Conservation (phyloP, 2,113 vertebrate genomes). For the Callionymus lyra region DNA sequence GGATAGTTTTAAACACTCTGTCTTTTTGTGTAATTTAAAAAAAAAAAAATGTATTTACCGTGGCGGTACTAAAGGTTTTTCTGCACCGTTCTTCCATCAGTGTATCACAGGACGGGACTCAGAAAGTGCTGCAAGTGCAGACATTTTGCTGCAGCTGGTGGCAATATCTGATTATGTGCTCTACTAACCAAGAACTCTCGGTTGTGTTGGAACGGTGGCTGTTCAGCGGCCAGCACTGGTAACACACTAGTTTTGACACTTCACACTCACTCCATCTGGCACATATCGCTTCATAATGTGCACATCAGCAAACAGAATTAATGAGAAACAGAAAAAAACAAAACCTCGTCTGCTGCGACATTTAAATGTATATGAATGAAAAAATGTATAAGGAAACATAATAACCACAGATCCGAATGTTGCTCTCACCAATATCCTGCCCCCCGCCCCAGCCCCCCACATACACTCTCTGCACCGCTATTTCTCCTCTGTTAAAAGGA, state of each 20-base stretch:
- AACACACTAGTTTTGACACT: constrained; percentile 31
- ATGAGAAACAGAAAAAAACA: constrained; percentile 3
- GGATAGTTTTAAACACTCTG: too few relatives aligned
- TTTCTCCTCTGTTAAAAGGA: constrained; percentile 46
- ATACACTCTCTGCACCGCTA: constrained; percentile 13
- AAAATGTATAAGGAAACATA: too few relatives aligned
- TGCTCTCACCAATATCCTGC: too few relatives aligned
- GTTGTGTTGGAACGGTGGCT: constrained; percentile 57
- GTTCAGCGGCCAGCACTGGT: constrained; percentile 43
- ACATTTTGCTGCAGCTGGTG: constrained; percentile 65
- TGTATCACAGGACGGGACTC: constrained; percentile 17
- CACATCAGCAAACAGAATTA: constrained; percentile 25
- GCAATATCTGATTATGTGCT: constrained; percentile 69
- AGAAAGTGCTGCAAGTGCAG: constrained; percentile 36
- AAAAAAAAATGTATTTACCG: too few relatives aligned
- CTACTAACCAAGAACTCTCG: constrained; percentile 67
- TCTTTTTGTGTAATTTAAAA: too few relatives aligned
- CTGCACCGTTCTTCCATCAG: constrained; percentile 16
- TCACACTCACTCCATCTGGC: constrained; percentile 35
- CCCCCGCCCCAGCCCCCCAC: too few relatives aligned
- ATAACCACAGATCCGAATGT: too few relatives aligned
- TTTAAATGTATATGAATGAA: too few relatives aligned
- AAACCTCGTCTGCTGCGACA: neutral
- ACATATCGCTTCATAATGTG: constrained; percentile 20
- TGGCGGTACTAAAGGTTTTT: too few relatives aligned